These are phyloP conservation scores for Philopotamus ludificatus DNA, from an alignment of 1,140 invertebrate species.

Conservation along the genomic window DNA sequence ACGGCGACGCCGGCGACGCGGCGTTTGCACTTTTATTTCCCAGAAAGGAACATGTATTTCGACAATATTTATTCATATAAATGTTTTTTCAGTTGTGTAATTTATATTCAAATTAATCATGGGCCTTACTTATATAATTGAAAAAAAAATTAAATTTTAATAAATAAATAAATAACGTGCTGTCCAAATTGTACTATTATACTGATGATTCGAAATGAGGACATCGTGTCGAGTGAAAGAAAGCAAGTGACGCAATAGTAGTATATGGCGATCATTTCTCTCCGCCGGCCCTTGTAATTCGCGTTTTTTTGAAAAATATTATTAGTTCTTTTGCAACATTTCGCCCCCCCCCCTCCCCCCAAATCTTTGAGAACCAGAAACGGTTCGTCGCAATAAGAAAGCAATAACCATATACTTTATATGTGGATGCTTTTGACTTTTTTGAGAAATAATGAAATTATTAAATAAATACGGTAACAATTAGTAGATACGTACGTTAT, in stretches of 20 bases:
- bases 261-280: neutral
- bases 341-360: slow-evolving; percentile 40
- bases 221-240: slow-evolving; percentile 27
- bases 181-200: slow-evolving; percentile 48
- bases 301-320: no score
- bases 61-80: slow-evolving; percentile 54
- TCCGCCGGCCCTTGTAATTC: slow-evolving; percentile 11
- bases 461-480: slow-evolving; percentile 39
- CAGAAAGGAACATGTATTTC: slow-evolving; percentile 51
- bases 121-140: slow-evolving; percentile 56
- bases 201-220: slow-evolving; percentile 32
- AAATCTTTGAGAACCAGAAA: slow-evolving; percentile 44
- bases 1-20: slow-evolving; percentile 5
- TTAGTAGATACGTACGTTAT: slow-evolving; percentile 40
- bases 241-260: neutral
- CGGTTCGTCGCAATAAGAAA: slow-evolving; percentile 56
- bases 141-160: slow-evolving; percentile 45
- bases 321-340: slow-evolving; percentile 25
- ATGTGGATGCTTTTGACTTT: slow-evolving; percentile 53
- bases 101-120: slow-evolving; percentile 51
- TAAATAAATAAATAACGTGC: slow-evolving; percentile 44
- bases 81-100: slow-evolving; percentile 47
- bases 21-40: slow-evolving; percentile 43
- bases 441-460: slow-evolving; percentile 35
- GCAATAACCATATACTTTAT: slow-evolving; percentile 57